phyloP scores from a whole-genome alignment of 1,140 invertebrate genomes.

The Agraylea sexmaculata region DNA sequence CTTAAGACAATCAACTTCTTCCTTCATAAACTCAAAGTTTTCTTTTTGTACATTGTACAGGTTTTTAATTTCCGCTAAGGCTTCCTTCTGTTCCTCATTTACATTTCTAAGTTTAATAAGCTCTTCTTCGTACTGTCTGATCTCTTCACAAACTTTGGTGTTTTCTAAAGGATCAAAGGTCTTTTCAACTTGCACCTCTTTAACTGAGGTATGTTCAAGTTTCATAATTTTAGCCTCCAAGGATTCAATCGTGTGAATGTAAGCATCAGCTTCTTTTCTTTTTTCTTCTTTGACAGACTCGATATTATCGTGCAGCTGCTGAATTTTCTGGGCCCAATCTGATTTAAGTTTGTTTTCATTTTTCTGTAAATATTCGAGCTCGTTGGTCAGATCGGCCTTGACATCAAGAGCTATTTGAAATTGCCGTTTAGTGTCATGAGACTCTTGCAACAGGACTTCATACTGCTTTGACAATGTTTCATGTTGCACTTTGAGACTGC shows the following conservation, averaged over 20 bases:
- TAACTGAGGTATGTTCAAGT: constrained; percentile 8
- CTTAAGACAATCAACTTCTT: constrained; percentile 16
- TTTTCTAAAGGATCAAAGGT: constrained; percentile 14
- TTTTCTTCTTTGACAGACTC: constrained; percentile 26
- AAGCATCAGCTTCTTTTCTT: constrained; percentile 17
- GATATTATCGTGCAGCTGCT: constrained; percentile 30
- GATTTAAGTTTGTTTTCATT: constrained; percentile 27
- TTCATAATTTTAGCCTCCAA: constrained; percentile 14
- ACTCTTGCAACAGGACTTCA: constrained; percentile 34
- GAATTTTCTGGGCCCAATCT: constrained; percentile 27
- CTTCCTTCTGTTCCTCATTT: constrained; percentile 10
- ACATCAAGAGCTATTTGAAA: constrained; percentile 35
- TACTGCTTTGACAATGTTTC: constrained; percentile 26
- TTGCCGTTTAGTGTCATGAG: constrained; percentile 31
- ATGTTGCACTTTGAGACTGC: constrained; percentile 32
- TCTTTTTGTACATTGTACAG: constrained; percentile 7
- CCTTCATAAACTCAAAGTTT: constrained; percentile 13
- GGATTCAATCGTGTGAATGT: constrained; percentile 12
- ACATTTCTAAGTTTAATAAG: constrained; percentile 8
- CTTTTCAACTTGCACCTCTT: constrained; percentile 5
- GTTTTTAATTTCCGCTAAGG: constrained; percentile 3
- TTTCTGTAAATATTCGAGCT: constrained; percentile 30
- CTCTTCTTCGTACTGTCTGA: constrained; percentile 16
- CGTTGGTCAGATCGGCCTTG: constrained; percentile 32
- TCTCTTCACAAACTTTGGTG: constrained; percentile 15